phyloP scores from a whole-genome alignment of 2,888 invertebrate genomes.

The Parasteatoda lunata region DNA sequence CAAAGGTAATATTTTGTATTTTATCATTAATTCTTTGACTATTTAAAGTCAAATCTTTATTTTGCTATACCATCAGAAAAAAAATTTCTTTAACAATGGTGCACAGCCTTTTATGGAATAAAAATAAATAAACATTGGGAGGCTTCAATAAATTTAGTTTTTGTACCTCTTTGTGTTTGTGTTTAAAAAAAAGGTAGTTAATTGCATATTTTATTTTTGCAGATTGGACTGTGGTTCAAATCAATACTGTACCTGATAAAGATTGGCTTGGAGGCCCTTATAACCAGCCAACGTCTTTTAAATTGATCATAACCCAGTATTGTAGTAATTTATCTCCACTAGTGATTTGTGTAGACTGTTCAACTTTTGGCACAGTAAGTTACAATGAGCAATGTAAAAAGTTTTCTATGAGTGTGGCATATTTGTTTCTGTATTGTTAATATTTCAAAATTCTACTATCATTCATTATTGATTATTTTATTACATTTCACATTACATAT shows the following conservation, averaged over 20 bases:
- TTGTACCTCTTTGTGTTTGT: too few relatives aligned
- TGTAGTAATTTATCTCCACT: slow-evolving; percentile 17
- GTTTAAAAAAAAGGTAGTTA: too few relatives aligned
- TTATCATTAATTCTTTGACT: not conserved
- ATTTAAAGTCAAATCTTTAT: not conserved
- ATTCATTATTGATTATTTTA: not conserved
- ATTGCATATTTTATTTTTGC: slow-evolving; percentile 17
- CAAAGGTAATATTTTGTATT: slow-evolving; percentile 24
- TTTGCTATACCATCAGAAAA: not conserved
- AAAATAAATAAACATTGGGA: too few relatives aligned
- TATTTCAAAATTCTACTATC: not conserved
- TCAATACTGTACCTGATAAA: slow-evolving; percentile 38
- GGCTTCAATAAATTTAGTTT: too few relatives aligned
- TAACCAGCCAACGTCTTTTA: slow-evolving; percentile 17
- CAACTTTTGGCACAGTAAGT: not conserved
- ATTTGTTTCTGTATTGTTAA: too few relatives aligned
- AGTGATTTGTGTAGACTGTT: slow-evolving; percentile 10
- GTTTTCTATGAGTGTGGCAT: not conserved
- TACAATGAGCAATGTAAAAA: not conserved
- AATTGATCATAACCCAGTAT: slow-evolving; percentile 35
- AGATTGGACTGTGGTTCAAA: slow-evolving; percentile 69
- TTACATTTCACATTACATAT: too few relatives aligned
- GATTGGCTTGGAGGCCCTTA: slow-evolving; percentile 11
- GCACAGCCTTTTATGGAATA: too few relatives aligned
- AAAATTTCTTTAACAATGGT: too few relatives aligned